Evolutionary conservation across 2,797 vertebrate genomes (phyloP).

Genomic region (Aulostomus chinensis): DNA sequence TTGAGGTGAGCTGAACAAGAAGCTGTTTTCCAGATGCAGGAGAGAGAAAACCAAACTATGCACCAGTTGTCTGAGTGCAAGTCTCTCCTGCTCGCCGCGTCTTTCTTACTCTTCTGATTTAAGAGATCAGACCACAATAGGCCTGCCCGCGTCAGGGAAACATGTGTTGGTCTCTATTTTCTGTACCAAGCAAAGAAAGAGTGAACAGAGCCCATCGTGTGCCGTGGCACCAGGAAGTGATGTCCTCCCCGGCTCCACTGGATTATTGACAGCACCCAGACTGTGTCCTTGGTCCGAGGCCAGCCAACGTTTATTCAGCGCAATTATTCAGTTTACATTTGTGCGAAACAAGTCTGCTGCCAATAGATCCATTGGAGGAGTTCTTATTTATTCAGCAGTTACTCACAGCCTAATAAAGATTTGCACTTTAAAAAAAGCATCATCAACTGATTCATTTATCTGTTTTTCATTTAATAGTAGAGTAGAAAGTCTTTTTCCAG

Average conservation of each 20-base stretch:
- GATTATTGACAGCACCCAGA: slow-evolving; percentile 16
- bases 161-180: background rate
- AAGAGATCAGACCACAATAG: background rate
- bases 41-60: too few species aligned
- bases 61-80: too few species aligned
- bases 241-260: background rate
- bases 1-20: too few species aligned
- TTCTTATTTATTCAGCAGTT: background rate
- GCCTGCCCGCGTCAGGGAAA: background rate
- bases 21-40: too few species aligned
- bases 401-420: background rate
- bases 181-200: background rate
- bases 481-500: too few species aligned
- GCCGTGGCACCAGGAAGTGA: too few species aligned
- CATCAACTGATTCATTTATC: background rate
- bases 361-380: slow-evolving; percentile 13
- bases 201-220: background rate
- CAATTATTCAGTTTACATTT: slow-evolving; percentile 7
- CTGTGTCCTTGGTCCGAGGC: slow-evolving; percentile 10
- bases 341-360: background rate
- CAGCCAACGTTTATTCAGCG: slow-evolving; percentile 26
- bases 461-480: background rate
- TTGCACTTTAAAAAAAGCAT: background rate
- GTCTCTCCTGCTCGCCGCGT: background rate
- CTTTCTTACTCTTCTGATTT: background rate